These are phyloP conservation scores for Stomatorhinus ivindoensis DNA, from an alignment of 2,113 vertebrate species.

Conservation along the genomic window DNA sequence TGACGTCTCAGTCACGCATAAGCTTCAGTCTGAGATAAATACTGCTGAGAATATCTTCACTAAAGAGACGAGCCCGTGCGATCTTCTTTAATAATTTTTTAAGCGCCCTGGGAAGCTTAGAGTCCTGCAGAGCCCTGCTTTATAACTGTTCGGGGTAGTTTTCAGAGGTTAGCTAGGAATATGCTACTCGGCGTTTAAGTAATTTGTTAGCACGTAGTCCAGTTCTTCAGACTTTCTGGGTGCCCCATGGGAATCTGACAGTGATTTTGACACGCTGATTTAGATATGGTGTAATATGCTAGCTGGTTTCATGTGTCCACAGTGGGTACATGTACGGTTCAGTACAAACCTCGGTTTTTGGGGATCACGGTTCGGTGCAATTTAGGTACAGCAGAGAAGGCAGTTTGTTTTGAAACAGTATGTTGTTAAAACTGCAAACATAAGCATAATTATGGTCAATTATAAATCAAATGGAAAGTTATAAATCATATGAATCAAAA, in stretches of 20 bases:
- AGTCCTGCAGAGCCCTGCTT: neutral
- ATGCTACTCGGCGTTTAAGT: neutral
- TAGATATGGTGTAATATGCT: neutral
- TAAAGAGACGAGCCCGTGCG: neutral
- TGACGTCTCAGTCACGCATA: neutral
- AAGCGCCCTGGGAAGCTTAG: neutral
- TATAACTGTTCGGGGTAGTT: neutral
- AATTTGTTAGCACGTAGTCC: neutral
- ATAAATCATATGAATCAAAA: neutral
- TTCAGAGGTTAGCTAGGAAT: neutral
- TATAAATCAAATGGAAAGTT: neutral
- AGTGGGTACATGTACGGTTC: neutral
- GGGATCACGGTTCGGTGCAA: neutral
- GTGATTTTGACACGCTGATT: neutral
- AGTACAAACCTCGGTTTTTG: neutral
- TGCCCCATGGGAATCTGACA: neutral
- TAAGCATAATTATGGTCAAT: neutral
- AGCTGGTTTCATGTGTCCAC: neutral
- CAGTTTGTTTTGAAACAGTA: neutral
- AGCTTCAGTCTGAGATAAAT: neutral
- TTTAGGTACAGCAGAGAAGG: neutral
- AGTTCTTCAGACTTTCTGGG: neutral
- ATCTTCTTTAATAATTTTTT: neutral
- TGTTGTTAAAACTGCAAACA: neutral
- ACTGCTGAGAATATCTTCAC: neutral